phyloP scores from a whole-genome alignment of 1,140 invertebrate species.

The Sycophaga agraensis region DNA sequence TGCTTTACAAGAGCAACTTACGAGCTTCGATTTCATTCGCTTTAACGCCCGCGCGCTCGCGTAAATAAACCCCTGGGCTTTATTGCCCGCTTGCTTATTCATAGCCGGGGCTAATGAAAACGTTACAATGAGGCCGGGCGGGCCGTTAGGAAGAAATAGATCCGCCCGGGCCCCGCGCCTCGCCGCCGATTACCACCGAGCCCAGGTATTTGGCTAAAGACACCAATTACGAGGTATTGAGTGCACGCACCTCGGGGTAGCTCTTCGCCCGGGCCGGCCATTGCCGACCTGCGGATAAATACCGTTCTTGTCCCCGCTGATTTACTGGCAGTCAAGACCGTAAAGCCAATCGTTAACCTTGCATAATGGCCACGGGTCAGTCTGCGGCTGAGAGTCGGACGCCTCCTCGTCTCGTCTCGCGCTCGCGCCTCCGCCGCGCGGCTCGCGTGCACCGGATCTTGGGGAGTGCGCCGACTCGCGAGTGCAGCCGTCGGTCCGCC shows the following conservation, averaged over 20 bases:
- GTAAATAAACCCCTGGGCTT: no score
- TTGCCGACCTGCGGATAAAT: no score
- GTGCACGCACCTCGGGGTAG: no score
- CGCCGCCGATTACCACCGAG: no score
- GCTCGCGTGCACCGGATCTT: neutral
- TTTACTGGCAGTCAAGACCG: neutral
- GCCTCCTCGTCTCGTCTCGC: neutral
- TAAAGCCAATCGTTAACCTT: conserved; percentile 16
- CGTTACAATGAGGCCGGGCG: no score
- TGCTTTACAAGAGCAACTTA: neutral
- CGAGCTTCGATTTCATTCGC: no score
- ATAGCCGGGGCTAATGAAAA: neutral
- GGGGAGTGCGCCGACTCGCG: no score
- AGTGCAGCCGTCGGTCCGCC: no score
- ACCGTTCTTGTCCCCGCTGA: no score
- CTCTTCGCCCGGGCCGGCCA: neutral
- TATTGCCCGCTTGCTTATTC: neutral
- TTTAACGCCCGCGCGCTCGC: no score
- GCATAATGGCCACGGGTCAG: neutral
- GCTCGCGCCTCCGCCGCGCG: neutral
- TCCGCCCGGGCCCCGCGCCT: no score
- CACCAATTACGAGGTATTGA: neutral
- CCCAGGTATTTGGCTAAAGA: neutral
- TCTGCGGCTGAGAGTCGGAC: neutral
- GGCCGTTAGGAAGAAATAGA: no score